phyloP scores from a whole-genome alignment of 2,888 invertebrate genomes.

The Nephrotoma appendiculata region DNA sequence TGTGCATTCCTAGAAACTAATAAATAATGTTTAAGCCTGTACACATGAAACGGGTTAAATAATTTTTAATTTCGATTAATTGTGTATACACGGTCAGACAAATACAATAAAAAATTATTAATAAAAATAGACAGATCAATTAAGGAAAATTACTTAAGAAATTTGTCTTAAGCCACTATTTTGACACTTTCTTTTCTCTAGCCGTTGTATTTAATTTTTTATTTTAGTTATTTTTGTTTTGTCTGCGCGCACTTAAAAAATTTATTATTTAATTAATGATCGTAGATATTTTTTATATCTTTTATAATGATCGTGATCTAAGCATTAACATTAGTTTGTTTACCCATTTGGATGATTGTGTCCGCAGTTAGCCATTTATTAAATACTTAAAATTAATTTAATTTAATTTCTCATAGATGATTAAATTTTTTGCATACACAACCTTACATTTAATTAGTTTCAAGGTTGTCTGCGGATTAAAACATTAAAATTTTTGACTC shows the following conservation, averaged over 20 bases:
- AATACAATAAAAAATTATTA: neutral
- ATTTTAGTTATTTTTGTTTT: neutral
- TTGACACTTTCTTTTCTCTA: neutral
- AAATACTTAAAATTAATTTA: neutral
- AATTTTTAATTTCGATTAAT: neutral
- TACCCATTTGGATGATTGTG: neutral
- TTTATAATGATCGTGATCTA: neutral
- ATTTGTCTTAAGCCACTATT: neutral
- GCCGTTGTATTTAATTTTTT: neutral
- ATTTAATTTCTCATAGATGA: neutral
- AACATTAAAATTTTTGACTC: neutral
- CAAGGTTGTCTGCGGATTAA: neutral
- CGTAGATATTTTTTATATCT: neutral
- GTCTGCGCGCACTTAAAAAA: neutral
- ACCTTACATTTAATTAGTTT: neutral
- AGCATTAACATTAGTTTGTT: neutral
- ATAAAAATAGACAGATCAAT: neutral
- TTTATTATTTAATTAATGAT: neutral
- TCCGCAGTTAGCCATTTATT: neutral
- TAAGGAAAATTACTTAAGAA: neutral
- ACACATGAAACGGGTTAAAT: neutral
- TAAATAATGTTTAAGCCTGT: neutral
- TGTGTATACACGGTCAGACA: neutral
- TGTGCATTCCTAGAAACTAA: neutral
- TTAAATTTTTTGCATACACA: neutral